phyloP scores from a whole-genome alignment of 2,113 vertebrate species.

The Rana temporaria region DNA sequence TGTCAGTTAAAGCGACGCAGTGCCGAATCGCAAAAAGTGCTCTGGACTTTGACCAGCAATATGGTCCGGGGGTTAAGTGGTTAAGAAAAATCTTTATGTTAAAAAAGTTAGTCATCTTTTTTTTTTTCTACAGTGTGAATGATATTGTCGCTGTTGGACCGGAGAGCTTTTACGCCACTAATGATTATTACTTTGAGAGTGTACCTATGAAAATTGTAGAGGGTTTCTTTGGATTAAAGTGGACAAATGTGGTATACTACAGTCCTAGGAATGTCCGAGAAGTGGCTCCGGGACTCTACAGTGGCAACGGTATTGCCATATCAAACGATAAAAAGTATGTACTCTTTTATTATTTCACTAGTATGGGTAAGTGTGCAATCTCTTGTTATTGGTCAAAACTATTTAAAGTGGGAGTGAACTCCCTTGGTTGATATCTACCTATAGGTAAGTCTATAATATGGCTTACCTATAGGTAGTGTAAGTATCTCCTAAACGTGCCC shows the following conservation, averaged over 20 bases:
- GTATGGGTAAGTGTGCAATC: neutral
- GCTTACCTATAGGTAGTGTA: too few species aligned
- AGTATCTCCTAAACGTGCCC: too few species aligned
- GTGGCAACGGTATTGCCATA: slow-evolving; percentile 87
- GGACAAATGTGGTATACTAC: slow-evolving; percentile 86
- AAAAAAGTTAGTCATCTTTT: neutral
- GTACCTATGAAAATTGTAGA: slow-evolving; percentile 69
- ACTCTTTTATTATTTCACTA: neutral
- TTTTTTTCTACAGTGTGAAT: slow-evolving; percentile 79
- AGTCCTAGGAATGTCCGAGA: slow-evolving; percentile 84
- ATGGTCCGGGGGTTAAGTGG: too few species aligned
- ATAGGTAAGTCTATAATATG: too few species aligned
- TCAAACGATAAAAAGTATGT: slow-evolving; percentile 84
- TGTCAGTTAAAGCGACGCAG: too few species aligned
- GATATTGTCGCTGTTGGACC: slow-evolving; percentile 84
- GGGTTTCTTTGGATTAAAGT: slow-evolving; percentile 71
- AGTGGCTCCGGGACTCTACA: slow-evolving; percentile 80
- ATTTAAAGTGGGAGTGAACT: neutral
- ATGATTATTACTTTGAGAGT: slow-evolving; percentile 83
- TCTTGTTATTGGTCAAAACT: neutral
- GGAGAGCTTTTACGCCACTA: slow-evolving; percentile 92
- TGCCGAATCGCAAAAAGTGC: too few species aligned
- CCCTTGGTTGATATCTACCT: too few species aligned
- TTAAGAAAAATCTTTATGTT: too few species aligned
- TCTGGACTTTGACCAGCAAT: too few species aligned